Base-by-base conservation (phyloP, 2,113 vertebrate species). In the Oreocharis arfaki region DNA sequence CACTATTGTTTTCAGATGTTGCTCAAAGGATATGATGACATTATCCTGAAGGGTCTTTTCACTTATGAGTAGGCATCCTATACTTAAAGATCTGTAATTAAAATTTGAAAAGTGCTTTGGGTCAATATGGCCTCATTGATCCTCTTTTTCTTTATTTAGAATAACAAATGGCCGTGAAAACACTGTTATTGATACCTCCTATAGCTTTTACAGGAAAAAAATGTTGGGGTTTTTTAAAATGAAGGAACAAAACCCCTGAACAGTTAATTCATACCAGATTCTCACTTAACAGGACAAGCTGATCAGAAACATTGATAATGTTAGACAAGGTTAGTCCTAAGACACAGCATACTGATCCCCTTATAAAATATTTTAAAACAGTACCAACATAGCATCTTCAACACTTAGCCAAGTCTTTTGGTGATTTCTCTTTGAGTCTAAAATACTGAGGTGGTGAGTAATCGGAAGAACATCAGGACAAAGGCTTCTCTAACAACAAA, bases 91-190 rank as follows among this genome's bases (percentile, higher is more conserved):
- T 46, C 33, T 39, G 16, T 24, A 79, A 81, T 76, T 92, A 75
- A 94, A 91, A 78, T 71, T 14, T 65, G 32, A 86, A 71, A 20
- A 7, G 8, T 21, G 8, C 13, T 93, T 93, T 67, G 20, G 19
- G 56, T 16, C 6, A 75, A n/a, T 50, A 93, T 28, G 10, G 46
- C 73, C 32, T n/a, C 22, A 81, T 27, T 35, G 67, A 42, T 85
- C 16, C 26, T 79, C 32, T 50, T 46, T 27, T 64, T 69, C 30
- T 95, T 95, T 97, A 39, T 90, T 96, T 91, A 87, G 33, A 87
- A 79, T 94, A 93, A 79, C 18, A 90, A 81, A 37, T 73, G 24
- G 7, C 32, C 91, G 39, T 84, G 93, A 91, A 96, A 96, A 95
- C 24, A 82, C 10, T 26, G 26, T 65, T 93, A 52, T 80, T 90